phyloP scores from a whole-genome alignment of 2,888 invertebrate species.

The Ennomos quercinarius region DNA sequence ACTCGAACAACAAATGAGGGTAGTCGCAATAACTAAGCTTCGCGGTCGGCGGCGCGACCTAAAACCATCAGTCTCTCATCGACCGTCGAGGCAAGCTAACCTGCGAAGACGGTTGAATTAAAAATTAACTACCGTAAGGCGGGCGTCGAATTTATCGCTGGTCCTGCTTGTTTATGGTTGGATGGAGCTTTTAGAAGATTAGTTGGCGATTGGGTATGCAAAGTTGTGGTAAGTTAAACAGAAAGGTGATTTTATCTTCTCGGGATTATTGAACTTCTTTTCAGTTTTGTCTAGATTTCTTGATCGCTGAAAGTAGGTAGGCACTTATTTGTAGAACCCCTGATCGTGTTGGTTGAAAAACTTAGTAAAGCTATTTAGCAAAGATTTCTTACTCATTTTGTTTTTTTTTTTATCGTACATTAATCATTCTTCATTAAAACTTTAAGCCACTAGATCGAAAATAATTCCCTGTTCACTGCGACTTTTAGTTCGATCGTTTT shows the following conservation, averaged over 20 bases:
- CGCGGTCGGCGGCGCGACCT: slow-evolving; percentile 66
- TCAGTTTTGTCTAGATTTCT: neutral
- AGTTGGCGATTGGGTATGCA: slow-evolving; percentile 56
- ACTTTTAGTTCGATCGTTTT: no score
- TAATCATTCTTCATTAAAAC: no score
- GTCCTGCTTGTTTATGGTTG: slow-evolving; percentile 70
- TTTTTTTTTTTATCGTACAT: no score
- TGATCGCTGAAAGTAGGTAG: neutral
- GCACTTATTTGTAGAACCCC: no score
- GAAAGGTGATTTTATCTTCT: slow-evolving; percentile 15
- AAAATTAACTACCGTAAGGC: slow-evolving; percentile 72
- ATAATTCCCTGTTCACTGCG: no score
- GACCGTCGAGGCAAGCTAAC: slow-evolving; percentile 67
- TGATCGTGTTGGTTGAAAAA: no score
- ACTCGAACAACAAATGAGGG: slow-evolving; percentile 78
- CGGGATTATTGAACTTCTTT: slow-evolving; percentile 1
- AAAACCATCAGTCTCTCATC: slow-evolving; percentile 74
- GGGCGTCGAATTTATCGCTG: slow-evolving; percentile 69
- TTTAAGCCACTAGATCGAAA: no score
- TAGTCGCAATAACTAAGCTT: slow-evolving; percentile 78
- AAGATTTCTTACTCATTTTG: no score
- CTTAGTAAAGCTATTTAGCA: no score
- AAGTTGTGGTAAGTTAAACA: slow-evolving; percentile 29
- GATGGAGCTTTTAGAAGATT: slow-evolving; percentile 68
- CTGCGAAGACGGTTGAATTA: slow-evolving; percentile 69